Evolutionary conservation across 2,113 vertebrate genomes (phyloP), one percentile per base, ranked within the genome.

Genomic region (Mungos mungo): DNA sequence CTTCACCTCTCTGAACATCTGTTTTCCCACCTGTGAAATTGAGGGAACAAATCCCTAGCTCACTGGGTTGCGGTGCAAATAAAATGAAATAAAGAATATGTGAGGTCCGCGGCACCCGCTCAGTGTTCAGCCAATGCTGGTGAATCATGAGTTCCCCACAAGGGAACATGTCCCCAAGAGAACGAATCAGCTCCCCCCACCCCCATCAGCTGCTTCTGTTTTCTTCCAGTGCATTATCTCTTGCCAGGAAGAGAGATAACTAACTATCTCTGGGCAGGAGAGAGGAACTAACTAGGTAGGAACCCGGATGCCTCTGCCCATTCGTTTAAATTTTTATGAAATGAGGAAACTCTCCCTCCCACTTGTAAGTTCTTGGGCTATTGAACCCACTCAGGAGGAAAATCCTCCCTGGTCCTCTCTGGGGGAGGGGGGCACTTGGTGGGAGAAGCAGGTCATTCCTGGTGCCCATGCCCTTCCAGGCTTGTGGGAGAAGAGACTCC

Each of bases 321-420:
- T 68, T 50, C 69, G 87, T 74, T 96, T 93, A 93, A 86, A 90
- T 86, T 96, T 90, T 96, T 74, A 97, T 93, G 83, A 97, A 98
- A 96, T 25, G 60, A 96, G 89, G 60, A 96, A 69, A 95, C 92
- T 96, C 88, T 83, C 83, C 76, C 91, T 93, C 77, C 72, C 35
- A n/a, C 72, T 80, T 97, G 87, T 69, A 96, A 88, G 84, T 23
- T 71, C 83, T 90, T 81, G 79, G 87, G 74, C 63, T 93, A 84
- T 97, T 90, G 92, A 96, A 45, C 12, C 45, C 29, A 65, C 41
- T 12, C 50, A 47, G 86, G 60, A 79, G 60, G 83, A 74, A 65
- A 65, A 82, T 27, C n/a, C 15, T 63, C 1, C 3, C 38, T 16
- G 38, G 21, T 66, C 1, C 38, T 74, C 33, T 89, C 21, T 0